Base-by-base conservation (phyloP, 1,140 invertebrate species). In the Antheraea mylitta region DNA sequence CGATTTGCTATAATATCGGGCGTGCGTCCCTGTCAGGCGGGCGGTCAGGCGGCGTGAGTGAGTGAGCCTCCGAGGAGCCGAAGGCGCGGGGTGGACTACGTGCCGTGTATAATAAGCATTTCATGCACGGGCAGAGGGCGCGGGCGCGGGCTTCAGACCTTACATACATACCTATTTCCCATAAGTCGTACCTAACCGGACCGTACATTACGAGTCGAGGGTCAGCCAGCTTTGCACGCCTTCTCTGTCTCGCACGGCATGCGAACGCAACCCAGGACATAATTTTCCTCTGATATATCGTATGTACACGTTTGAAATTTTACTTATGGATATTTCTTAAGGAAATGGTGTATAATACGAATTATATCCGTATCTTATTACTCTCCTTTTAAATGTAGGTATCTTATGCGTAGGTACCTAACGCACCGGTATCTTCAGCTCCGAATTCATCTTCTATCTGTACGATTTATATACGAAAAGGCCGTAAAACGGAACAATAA, bases 21-120 rank as follows among this genome's bases (percentile, higher is more conserved):
- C 78, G 85, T 85, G 83, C 80, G 83, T 91, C 85, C 80, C 77
- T 86, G 78, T 88, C 79, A 67, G 69, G 72, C 68, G 67, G 66
- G 74, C 69, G 76, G 77, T 69, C 68, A 66, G 64, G 74, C 69
- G 76, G 77, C 69, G 66, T 59, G 74, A 37, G 64, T 58, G 78
- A 90, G 86, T 76, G 82, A 82, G 85, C 68, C 72, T 67, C 80
- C 77, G 71, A 60, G 61, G 64, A 38, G 69, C 74, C 71, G 71
- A 69, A 77, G 79, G 81, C 78, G 83, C 80, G 83, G 80, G 84
- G 85, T 77, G 71, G 78, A 65, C 80, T 85, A 93, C 92, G 92
- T 93, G 92, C 90, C 87, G 90, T 90, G 92, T 93, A 93, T 92
- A 93, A 93, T 93, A 92, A 93, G 91, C 91, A 93, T 93, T 93